A percentile compares a stretch with the other conserved stretches of the same genome.
phyloP scores from a whole-genome alignment of 2,797 vertebrate species.

The Poliocrania exsul region DNA sequence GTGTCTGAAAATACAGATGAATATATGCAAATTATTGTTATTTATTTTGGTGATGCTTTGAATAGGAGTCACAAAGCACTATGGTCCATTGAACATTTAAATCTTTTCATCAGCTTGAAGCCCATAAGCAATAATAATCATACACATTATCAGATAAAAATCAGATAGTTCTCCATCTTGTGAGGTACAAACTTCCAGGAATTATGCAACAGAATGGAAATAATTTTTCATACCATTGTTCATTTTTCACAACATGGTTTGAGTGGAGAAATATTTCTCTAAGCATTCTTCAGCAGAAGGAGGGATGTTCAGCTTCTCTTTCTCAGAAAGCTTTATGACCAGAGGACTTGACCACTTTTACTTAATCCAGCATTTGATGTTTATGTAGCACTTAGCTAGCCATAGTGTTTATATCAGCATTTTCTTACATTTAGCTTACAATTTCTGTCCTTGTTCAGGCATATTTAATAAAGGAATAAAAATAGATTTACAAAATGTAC shows the following conservation, averaged over 20 bases:
- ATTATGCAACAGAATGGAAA: neutral
- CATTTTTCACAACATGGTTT: neutral
- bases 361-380: constrained; percentile 25
- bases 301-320: neutral
- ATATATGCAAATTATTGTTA: constrained; percentile 1
- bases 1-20: neutral
- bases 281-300: neutral
- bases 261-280: neutral
- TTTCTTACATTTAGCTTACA: neutral
- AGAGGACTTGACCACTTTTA: constrained; percentile 34
- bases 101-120: neutral
- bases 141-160: neutral
- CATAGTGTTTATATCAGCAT: constrained; percentile 41
- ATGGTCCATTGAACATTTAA: neutral
- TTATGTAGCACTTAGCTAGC: constrained; percentile 40
- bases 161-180: neutral
- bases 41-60: neutral
- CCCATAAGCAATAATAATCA: neutral
- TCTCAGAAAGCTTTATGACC: neutral
- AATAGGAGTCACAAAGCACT: neutral
- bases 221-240: neutral
- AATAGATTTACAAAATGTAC: constrained; percentile 29
- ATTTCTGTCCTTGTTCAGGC: constrained; percentile 28
- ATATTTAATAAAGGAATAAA: constrained; percentile 48
- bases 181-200: neutral